A percentile compares a stretch with the other conserved stretches of the same genome.
Evolutionary conservation across 2,888 invertebrate species (phyloP).

Genomic region (Cerastis rubricosa): DNA sequence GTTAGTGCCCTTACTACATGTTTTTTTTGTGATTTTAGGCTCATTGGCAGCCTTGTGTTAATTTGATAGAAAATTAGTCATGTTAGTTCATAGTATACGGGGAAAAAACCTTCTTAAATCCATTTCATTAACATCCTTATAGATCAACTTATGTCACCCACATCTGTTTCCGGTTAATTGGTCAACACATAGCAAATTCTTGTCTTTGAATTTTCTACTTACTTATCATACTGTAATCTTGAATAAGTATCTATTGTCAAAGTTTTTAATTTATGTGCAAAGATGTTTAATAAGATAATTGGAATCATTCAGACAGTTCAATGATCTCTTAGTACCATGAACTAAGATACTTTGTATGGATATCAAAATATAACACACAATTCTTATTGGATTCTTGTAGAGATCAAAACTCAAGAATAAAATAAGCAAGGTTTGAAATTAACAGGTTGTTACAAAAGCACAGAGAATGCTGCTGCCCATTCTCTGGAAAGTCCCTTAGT

Average conservation of each 20-base stretch:
- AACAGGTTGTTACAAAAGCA: too few species aligned
- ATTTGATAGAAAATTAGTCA: slow-evolving; percentile 29
- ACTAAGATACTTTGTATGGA: not conserved
- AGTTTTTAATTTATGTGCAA: slow-evolving; percentile 15
- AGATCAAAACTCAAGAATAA: not conserved
- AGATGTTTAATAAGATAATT: slow-evolving; percentile 41
- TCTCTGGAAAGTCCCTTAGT: too few species aligned
- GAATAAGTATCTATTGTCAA: slow-evolving; percentile 6
- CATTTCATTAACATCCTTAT: not conserved
- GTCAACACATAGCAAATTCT: not conserved
- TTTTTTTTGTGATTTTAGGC: slow-evolving; percentile 1
- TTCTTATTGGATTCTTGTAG: slow-evolving; percentile 31
- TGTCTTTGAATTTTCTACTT: not conserved
- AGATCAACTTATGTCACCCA: not conserved
- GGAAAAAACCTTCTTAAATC: not conserved
- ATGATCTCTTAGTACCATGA: slow-evolving; percentile 17
- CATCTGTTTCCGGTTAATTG: not conserved
- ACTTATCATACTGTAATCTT: slow-evolving; percentile 33
- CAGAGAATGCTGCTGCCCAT: too few species aligned
- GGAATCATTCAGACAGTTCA: slow-evolving; percentile 32
- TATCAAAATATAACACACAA: not conserved
- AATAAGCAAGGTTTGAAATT: slow-evolving; percentile 1
- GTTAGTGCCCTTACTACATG: slow-evolving; percentile 17
- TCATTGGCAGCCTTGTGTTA: slow-evolving; percentile 25
- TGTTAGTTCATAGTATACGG: slow-evolving; percentile 8